Evolutionary conservation across 1,140 invertebrate species (phyloP), one percentile per base, ranked within the genome.

Genomic region (Euwallacea similis): DNA sequence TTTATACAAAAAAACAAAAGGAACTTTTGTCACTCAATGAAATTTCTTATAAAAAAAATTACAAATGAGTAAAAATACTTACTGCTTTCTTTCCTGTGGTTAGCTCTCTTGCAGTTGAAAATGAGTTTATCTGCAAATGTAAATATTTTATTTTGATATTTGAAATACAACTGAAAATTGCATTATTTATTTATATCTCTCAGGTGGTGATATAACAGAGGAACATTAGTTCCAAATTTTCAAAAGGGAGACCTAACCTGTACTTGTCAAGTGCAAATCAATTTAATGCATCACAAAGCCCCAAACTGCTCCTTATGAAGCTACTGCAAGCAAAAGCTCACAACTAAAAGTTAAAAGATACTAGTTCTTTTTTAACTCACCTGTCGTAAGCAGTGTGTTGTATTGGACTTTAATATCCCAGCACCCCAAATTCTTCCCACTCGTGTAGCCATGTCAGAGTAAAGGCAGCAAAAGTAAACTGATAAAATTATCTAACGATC

Each of bases 381-480:
- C 83, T 87, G 86, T 73, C 80, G 81, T 54, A 83, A 77, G 71
- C 83, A 76, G 61, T 80, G 71, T 71, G 82, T 82, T 81, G 83
- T 84, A 78, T 81, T 86, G 76, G 85, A 82, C 85, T 88, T 90
- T 80, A 91, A 86, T 82, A 91, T 85, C 82, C 88, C 87, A 81
- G 90, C 87, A 85, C 91, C 89, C 86, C 88, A 91, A 88, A 93
- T 88, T 84, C 90, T 88, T 85, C 90, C 88, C 81, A 93, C 86
- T 81, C 88, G 86, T 80, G 90, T 90, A 87, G 91, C 91, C 91
- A 93, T 93, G 85, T 87, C 92, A 61, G 2, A 62, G 7, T 9
- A 2, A 44, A 59, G 44, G 16, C 42, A 50, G 54, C 33, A 16
- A 13, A n/a, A 11, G 10, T 59, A n/a, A 8, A 43, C 55, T 71